Evolutionary conservation across 1,140 invertebrate genomes (phyloP).

Genomic region (Penaeus chinensis): DNA sequence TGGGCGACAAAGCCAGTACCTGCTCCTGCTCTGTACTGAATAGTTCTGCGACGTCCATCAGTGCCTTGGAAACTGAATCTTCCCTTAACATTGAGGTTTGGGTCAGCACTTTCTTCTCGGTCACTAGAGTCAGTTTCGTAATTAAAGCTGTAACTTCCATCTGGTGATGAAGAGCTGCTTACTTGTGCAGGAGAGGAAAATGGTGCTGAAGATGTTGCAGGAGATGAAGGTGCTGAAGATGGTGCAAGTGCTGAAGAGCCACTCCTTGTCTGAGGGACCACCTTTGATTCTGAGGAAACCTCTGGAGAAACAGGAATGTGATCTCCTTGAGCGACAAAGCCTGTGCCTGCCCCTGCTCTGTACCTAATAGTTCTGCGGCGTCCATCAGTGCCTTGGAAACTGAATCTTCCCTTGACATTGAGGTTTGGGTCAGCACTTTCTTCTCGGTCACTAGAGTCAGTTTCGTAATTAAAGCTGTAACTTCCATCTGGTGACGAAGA

Average conservation of each 20-base stretch:
- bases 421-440: constrained; percentile 62
- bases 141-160: too few species aligned
- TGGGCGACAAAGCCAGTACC: constrained; percentile 35
- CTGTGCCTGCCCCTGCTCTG: constrained; percentile 32
- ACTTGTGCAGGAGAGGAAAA: too few species aligned
- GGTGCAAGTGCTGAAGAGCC: too few species aligned
- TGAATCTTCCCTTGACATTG: constrained; percentile 65
- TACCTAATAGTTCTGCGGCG: constrained; percentile 13
- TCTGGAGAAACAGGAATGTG: constrained; percentile 27
- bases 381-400: constrained; percentile 47
- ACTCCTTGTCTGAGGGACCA: too few species aligned
- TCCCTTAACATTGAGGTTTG: too few species aligned
- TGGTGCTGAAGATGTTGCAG: too few species aligned
- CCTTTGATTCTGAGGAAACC: not conserved
- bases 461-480: constrained; percentile 49
- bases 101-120: too few species aligned
- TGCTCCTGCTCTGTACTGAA: constrained; percentile 17
- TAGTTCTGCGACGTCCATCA: constrained; percentile 19
- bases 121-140: too few species aligned
- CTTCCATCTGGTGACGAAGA: constrained; percentile 34
- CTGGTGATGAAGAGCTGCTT: too few species aligned
- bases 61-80: constrained; percentile 64
- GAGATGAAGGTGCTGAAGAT: too few species aligned
- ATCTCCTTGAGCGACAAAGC: constrained; percentile 39
- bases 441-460: constrained; percentile 58